Evolutionary conservation across 2,797 vertebrate genomes (phyloP).

Genomic region (Mycteria americana): DNA sequence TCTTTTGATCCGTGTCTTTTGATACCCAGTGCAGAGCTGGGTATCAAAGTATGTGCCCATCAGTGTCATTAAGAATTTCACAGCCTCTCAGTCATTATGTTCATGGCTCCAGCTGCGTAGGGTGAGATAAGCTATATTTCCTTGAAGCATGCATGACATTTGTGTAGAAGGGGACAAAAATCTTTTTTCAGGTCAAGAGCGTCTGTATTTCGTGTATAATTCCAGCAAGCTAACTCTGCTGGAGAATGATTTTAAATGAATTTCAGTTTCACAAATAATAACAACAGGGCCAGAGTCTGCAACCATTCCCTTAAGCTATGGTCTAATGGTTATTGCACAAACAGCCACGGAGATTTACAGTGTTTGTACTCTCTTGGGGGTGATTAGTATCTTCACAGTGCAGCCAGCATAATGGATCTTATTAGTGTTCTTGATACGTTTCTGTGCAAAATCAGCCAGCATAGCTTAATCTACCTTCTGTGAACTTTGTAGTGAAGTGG

Average conservation of each 20-base stretch:
- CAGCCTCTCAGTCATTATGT: not conserved
- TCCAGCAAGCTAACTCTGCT: not conserved
- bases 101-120: not conserved
- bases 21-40: not conserved
- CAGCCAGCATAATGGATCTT: not conserved
- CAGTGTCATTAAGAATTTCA: not conserved
- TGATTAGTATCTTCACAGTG: not conserved
- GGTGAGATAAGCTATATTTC: not conserved
- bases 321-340: not conserved
- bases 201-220: not conserved
- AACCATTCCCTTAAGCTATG: not conserved
- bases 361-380: not conserved
- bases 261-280: not conserved
- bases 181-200: not conserved
- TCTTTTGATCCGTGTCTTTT: not conserved
- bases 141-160: not conserved
- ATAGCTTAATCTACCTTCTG: not conserved
- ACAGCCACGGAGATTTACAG: constrained; percentile 1
- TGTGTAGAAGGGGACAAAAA: not conserved
- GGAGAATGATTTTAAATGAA: not conserved
- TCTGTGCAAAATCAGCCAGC: not conserved
- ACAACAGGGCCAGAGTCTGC: not conserved
- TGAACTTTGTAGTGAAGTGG: not conserved
- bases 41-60: not conserved
- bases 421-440: not conserved